Conservation (phyloP, 2,797 vertebrate species). For the Anguilla marmorata region DNA sequence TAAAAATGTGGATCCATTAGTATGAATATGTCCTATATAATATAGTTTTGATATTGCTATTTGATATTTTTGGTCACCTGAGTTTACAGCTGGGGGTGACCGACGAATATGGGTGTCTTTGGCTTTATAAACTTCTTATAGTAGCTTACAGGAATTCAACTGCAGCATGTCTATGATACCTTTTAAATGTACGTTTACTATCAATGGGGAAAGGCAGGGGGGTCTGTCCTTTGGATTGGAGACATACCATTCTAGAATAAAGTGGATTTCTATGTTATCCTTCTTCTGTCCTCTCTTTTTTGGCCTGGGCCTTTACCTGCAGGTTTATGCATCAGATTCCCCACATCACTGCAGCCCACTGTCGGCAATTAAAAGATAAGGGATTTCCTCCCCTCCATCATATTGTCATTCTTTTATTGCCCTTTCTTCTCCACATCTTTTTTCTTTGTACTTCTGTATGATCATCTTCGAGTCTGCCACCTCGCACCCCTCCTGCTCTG, state of each 20-base stretch:
- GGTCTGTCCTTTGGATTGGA: not conserved
- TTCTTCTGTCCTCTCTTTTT: not conserved
- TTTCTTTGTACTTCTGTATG: not conserved
- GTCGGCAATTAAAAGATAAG: conserved; percentile 24
- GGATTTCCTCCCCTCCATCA: not conserved
- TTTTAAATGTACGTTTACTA: not conserved
- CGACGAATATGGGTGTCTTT: not conserved
- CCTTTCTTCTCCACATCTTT: not conserved
- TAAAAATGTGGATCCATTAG: not conserved
- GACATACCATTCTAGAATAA: not conserved
- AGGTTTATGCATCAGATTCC: not conserved
- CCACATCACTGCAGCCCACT: not conserved
- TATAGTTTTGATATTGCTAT: not conserved
- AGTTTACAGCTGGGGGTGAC: not conserved
- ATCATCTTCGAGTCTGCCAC: not conserved
- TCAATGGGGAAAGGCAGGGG: not conserved
- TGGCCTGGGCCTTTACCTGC: not conserved
- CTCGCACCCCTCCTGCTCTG: not conserved
- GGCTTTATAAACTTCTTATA: not conserved
- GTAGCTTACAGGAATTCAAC: not conserved
- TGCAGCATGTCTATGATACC: not conserved
- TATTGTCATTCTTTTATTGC: not conserved
- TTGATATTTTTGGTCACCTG: not conserved
- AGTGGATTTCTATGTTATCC: not conserved
- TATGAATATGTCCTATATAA: not conserved